Evolutionary conservation across 2,888 invertebrate species (phyloP), one percentile per base, ranked within the genome.

Genomic region (Gisinianus flammeolus): DNA sequence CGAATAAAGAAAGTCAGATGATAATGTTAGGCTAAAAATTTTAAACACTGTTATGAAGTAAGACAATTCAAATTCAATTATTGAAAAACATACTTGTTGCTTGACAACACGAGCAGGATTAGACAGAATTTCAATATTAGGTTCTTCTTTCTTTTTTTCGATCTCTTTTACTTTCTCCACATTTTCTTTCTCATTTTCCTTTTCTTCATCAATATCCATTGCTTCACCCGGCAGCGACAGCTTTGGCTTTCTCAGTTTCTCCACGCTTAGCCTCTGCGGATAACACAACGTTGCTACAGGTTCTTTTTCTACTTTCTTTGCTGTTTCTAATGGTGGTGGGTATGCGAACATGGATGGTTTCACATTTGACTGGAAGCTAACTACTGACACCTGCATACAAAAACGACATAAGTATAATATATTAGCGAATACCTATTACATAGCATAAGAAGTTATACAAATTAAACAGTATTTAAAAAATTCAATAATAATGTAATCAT

Each of bases 271-370:
- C 96, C 81, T 97, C 92, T 0, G 97, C 98, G 86, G 97, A 97
- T 69, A 99, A 90, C 0, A 99, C 96, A 0, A 98, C 99, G 98
- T 98, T 79, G 97, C 96, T 2, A 99, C 97, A 86, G 98, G 96
- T 87, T 99, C 98, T 52, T 96, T 92, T 87, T 97, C 96, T 86
- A 98, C 97, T 56, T 97, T 95, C 89, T 98, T 98, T 89, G 99
- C 98, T 87, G 98, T 98, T 88, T 99, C 98, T 77, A 99, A 88
- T 0, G 97, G 93, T 10, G 98, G 95, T 0, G 98, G 98, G 86
- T 99, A 99, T 0, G 98, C 98, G 87, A 95, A 99, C 28, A 94
- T 89, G 0, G 97, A 97, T 6, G 98, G 98, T 86, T 95, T 94
- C 0, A 97, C 95, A 86, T 94, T 94, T 0, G 97, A 98, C 85